Base-by-base conservation (phyloP, 1,140 invertebrate genomes). In the Leptopilina boulardi region DNA sequence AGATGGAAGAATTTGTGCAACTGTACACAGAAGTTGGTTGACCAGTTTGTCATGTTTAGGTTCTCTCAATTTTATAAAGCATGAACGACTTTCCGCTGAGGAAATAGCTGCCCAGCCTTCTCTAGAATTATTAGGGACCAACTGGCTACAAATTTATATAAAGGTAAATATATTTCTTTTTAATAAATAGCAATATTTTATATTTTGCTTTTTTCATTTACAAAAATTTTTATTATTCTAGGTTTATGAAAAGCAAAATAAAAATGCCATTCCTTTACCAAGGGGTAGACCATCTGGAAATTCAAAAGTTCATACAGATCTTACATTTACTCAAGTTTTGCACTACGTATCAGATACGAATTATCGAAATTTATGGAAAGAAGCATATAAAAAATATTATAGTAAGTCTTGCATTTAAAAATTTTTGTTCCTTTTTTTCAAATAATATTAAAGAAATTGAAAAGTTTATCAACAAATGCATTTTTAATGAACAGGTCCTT, bases 361-460 rank as follows among this genome's bases (percentile, higher is more conserved):
- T 91, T 95, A 95, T 85, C 93, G 94, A 84, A 96, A 96, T 89
- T 90, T 96, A 73, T 97, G 96, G 96, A 96, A 96, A 87, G 94
- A 96, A 83, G 93, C 94, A 6, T 96, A 95, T 84, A 96, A 95
- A 84, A 96, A 95, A 91, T 95, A 96, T 90, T 93, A 91, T 77
- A 91, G 93, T 91, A 92, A 91, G 85, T 91, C n/a, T n/a, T n/a
- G n/a, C n/a, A 85, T 89, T 70, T 70, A 76, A 76, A 13, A 54
- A 74, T 56, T 56, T 78, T 18, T 59, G 34, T n/a, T n/a, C n/a
- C n/a, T n/a, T n/a, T n/a, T n/a, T n/a, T n/a, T n/a, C n/a, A n/a
- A n/a, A n/a, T n/a, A n/a, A n/a, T n/a, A n/a, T n/a, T n/a, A n/a
- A n/a, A n/a, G n/a, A n/a, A n/a, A n/a, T n/a, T n/a, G 11, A 30